Conservation (phyloP, 2,113 vertebrate genomes). For the Origma solitaria region DNA sequence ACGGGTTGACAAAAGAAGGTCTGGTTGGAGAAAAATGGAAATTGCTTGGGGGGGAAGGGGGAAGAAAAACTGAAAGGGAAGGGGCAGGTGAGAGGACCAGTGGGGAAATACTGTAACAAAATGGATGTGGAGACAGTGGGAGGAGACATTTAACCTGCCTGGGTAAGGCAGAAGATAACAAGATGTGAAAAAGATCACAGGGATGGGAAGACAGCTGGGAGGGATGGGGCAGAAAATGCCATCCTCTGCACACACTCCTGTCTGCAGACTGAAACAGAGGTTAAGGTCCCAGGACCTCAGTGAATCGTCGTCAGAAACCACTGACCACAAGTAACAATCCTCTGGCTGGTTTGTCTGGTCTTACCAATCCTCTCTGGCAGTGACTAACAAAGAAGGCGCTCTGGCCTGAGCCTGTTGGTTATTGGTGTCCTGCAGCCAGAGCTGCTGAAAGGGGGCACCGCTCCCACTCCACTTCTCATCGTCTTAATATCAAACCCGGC, state of each 20-base stretch:
- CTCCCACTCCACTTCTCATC: background rate
- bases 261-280: background rate
- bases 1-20: background rate
- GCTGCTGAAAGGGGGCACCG: background rate
- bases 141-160: background rate
- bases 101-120: background rate
- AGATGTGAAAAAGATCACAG: background rate
- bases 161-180: background rate
- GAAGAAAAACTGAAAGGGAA: background rate
- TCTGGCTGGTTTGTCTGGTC: background rate
- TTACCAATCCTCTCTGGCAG: background rate
- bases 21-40: background rate
- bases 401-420: background rate
- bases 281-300: background rate
- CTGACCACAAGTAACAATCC: background rate
- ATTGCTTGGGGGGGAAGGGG: fast-evolving
- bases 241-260: background rate
- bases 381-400: background rate
- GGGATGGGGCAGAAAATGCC: background rate
- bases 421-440: background rate
- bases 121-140: background rate
- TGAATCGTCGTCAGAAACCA: background rate
- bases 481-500: background rate
- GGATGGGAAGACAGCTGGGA: background rate
- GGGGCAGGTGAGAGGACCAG: fast-evolving